phyloP scores from a whole-genome alignment of 2,113 vertebrate genomes.

The Prochilodus magdalenae region DNA sequence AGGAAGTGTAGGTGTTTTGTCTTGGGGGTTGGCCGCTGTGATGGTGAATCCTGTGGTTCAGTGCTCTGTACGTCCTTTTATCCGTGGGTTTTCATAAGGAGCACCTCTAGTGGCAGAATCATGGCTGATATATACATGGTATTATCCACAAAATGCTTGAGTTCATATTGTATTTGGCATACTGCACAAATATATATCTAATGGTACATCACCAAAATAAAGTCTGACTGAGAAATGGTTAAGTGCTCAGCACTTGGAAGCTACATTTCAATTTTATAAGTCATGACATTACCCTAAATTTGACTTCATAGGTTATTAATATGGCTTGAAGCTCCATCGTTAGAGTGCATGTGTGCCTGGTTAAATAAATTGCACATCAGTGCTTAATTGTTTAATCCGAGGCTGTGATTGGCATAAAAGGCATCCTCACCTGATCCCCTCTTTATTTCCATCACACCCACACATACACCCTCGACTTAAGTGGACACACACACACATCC shows the following conservation, averaged over 20 bases:
- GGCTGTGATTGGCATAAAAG: slow-evolving; percentile 40
- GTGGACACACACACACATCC: slow-evolving; percentile 25
- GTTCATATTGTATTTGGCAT: too few relatives aligned
- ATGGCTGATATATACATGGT: too few relatives aligned
- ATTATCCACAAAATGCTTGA: too few relatives aligned
- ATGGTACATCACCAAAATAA: background rate
- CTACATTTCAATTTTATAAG: background rate
- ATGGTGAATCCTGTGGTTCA: too few relatives aligned
- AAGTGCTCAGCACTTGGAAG: background rate
- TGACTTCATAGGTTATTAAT: slow-evolving; percentile 24
- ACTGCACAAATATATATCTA: background rate
- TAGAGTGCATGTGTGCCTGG: slow-evolving; percentile 12
- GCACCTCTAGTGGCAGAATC: too few relatives aligned
- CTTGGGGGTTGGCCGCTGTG: too few relatives aligned
- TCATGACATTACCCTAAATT: slow-evolving; percentile 22
- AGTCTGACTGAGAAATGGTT: background rate
- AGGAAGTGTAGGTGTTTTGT: too few relatives aligned
- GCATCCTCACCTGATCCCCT: slow-evolving; percentile 39
- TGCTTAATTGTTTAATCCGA: slow-evolving; percentile 50
- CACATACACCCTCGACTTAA: background rate
- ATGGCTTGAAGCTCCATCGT: slow-evolving; percentile 28
- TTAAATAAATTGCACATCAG: slow-evolving; percentile 39
- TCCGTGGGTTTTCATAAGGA: too few relatives aligned
- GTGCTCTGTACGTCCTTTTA: too few relatives aligned
- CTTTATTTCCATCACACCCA: background rate